Conservation (phyloP, 2,888 invertebrate species). For the Gari tellinella region DNA sequence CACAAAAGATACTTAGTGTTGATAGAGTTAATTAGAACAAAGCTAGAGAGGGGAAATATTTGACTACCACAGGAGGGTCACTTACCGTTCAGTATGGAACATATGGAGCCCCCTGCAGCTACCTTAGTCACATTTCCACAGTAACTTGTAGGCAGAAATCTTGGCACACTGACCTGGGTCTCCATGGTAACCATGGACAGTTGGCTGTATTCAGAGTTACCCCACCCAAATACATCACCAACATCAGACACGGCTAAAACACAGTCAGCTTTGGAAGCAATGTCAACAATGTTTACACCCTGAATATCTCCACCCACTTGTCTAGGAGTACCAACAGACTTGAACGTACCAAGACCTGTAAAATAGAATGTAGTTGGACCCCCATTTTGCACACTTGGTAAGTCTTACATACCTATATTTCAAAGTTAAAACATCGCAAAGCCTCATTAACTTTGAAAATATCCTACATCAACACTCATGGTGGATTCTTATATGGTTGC, state of each 20-base stretch:
- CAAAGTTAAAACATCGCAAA: no score
- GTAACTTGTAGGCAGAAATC: constrained; percentile 86
- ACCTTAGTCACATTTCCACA: constrained; percentile 91
- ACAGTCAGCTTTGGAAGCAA: constrained; percentile 93
- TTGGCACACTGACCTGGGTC: constrained; percentile 90
- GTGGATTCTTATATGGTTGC: no score
- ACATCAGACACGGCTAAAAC: constrained; percentile 93
- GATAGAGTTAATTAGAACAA: no score
- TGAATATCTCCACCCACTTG: constrained; percentile 92
- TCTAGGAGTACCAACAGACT: constrained; percentile 70
- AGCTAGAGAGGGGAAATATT: no score
- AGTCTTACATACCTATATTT: no score
- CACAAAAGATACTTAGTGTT: no score
- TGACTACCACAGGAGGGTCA: no score
- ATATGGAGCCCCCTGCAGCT: constrained; percentile 94
- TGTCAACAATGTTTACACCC: constrained; percentile 91
- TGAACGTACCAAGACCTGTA: constrained; percentile 83
- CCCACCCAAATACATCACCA: constrained; percentile 98
- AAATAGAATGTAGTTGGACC: background rate
- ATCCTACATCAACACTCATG: no score
- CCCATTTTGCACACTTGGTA: no score
- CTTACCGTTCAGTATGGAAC: constrained; percentile 92
- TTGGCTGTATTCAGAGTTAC: constrained; percentile 97
- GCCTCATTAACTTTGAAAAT: no score
- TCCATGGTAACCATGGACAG: constrained; percentile 86